Base-by-base conservation (phyloP, 2,113 vertebrate genomes). In the Tragulus kanchil region DNA sequence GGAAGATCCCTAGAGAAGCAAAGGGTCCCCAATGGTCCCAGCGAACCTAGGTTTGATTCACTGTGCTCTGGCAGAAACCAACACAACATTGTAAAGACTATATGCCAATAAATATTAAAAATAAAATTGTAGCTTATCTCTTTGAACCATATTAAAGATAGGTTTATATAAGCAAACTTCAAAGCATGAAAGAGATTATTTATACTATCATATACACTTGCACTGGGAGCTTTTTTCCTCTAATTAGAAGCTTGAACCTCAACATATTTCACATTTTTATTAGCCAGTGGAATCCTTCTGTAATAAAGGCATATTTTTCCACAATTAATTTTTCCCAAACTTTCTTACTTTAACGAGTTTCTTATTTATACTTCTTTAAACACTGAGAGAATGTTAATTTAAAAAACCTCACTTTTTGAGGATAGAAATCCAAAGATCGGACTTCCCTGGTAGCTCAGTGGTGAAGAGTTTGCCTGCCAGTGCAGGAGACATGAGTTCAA, bases 241-340 rank as follows among this genome's bases (percentile, higher is more conserved):
- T 61, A 94, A 91, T 94, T 85, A 95, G 69, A 94, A 81, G 28
- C 54, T 28, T 89, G 50, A 93, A 84, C 31, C 16, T 71, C 58
- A 92, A 85, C 25, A 52, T 71, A 90, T 12, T 94, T 92, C 45
- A 89, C 14, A 75, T 86, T 92, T 97, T 95, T 87, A 90, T 81
- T 88, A 94, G 65, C 17, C 58, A 50, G 45, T 10, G 45, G 82
- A 67, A 64, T 92, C 50, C 58, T 79, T 95, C 61, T 71, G 36
- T 78, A 93, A 93, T 83, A 94, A 88, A 56, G 89, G 26, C 13
- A 61, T 31, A 84, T 89, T 61, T 75, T 8, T 26, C 17, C 50
- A 81, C 71, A 92, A 94, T 67, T 84, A 65, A 67, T 77, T 14
- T 85, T 85, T 71, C 14, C 7, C 17, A 93, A 89, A 82, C 17